A percentile compares a stretch with the other conserved stretches of the same genome.
These are phyloP conservation scores for Seladonia tumulorum DNA, from an alignment of 2,888 invertebrate species.

Conservation along the genomic window DNA sequence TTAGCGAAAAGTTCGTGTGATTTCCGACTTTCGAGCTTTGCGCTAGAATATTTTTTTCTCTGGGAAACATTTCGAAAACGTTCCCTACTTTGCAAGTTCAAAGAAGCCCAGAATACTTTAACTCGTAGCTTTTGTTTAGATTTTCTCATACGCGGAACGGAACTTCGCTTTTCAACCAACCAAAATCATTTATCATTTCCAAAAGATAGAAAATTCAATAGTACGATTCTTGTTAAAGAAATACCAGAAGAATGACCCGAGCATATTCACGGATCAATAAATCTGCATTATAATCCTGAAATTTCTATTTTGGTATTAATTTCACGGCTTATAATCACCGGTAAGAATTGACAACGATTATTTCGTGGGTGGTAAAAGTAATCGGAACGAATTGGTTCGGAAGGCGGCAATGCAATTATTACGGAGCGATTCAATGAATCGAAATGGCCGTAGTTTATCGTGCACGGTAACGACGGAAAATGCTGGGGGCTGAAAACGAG, in stretches of 20 bases:
- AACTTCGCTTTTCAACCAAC: background rate
- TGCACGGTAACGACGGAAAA: conserved; percentile 36
- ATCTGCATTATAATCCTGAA: background rate
- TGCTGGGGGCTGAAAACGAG: conserved; percentile 43
- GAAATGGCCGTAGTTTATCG: conserved; percentile 41
- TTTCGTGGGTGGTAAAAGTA: background rate
- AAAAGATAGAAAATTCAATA: no score
- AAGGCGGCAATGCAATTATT: conserved; percentile 2
- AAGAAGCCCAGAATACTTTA: background rate
- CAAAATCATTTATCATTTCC: background rate
- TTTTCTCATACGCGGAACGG: no score
- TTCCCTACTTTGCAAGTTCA: background rate
- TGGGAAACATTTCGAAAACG: conserved; percentile 12
- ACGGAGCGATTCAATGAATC: conserved; percentile 36
- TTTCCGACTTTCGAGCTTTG: background rate
- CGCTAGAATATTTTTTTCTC: background rate
- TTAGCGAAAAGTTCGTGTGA: conserved; percentile 2
- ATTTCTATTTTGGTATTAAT: background rate
- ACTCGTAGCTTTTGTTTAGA: background rate
- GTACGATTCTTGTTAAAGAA: fast-evolving
- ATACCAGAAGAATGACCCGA: background rate
- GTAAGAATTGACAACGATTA: background rate
- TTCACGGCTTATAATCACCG: background rate
- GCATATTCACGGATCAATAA: background rate
- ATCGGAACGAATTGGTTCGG: background rate